Percentiles rank a stretch among this genome's conserved stretches.
Conservation (phyloP, 2,113 vertebrate genomes). For the Psittacara wagleri region DNA sequence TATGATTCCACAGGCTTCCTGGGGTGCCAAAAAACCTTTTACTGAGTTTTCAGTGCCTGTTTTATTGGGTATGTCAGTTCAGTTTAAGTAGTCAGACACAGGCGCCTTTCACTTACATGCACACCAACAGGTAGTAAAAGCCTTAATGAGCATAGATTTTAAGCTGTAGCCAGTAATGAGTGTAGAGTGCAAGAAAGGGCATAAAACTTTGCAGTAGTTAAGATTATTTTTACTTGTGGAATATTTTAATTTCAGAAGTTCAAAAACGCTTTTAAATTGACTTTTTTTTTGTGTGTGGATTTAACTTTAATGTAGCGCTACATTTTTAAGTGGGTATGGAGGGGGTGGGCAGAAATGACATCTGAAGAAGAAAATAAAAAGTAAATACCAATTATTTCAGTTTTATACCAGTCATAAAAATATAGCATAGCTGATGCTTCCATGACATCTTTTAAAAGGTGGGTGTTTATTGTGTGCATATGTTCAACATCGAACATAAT, state of each 20-base stretch:
- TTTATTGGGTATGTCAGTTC: slow-evolving; percentile 30
- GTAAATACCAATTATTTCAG: slow-evolving; percentile 57
- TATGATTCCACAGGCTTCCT: slow-evolving; percentile 7
- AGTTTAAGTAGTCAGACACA: slow-evolving; percentile 32
- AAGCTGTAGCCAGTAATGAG: slow-evolving; percentile 32
- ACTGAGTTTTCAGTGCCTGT: background rate
- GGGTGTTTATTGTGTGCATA: slow-evolving; percentile 58
- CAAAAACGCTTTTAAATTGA: slow-evolving; percentile 7
- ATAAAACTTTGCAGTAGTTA: slow-evolving; percentile 62
- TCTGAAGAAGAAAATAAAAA: slow-evolving; percentile 52
- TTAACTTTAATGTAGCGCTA: slow-evolving; percentile 17
- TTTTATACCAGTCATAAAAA: slow-evolving; percentile 47
- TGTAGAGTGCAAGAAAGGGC: slow-evolving; percentile 13
- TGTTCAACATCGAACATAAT: slow-evolving; percentile 56
- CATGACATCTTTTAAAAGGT: slow-evolving; percentile 35
- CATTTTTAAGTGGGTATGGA: background rate
- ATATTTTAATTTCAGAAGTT: slow-evolving; percentile 42
- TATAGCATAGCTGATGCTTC: slow-evolving; percentile 41
- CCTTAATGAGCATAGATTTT: slow-evolving; percentile 55
- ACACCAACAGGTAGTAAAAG: slow-evolving; percentile 45
- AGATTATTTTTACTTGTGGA: slow-evolving; percentile 53
- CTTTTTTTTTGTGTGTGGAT: background rate
- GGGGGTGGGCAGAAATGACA: slow-evolving; percentile 18
- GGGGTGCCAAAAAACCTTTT: slow-evolving; percentile 12
- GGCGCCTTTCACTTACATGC: background rate